Evolutionary conservation across 2,113 vertebrate genomes (phyloP).

Genomic region (Fukomys damarensis): DNA sequence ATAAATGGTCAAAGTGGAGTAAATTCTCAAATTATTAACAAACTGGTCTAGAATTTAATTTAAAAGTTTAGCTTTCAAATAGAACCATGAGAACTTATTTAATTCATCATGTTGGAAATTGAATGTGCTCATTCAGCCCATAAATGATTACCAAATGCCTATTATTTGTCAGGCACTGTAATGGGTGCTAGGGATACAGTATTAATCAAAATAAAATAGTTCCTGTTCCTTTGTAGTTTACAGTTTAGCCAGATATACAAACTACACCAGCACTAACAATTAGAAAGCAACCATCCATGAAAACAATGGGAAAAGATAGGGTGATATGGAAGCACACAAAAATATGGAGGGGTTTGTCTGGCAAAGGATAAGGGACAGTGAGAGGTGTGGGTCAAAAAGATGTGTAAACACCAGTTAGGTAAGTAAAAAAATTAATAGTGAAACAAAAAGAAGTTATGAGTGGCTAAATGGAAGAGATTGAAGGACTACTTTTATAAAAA

Average conservation of each 20-base stretch:
- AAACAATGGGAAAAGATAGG: constrained; percentile 48
- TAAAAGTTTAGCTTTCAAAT: constrained; percentile 48
- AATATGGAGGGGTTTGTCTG: background rate
- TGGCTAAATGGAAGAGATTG: background rate
- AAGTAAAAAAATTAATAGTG: background rate
- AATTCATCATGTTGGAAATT: constrained; percentile 30
- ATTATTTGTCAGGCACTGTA: constrained; percentile 41
- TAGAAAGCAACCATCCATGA: constrained; percentile 48
- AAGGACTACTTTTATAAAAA: background rate
- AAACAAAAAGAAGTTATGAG: background rate
- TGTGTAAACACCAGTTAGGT: background rate
- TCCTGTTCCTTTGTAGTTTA: constrained; percentile 48
- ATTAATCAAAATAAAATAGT: constrained; percentile 56
- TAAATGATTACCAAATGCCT: constrained; percentile 52
- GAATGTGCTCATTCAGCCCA: constrained; percentile 25
- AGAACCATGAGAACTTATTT: constrained; percentile 22
- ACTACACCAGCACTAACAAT: constrained; percentile 17
- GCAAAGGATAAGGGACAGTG: background rate
- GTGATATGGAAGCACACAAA: background rate
- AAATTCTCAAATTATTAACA: constrained; percentile 46
- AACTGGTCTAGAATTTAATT: constrained; percentile 47
- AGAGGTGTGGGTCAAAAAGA: background rate
- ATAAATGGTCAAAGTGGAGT: background rate
- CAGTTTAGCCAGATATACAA: constrained; percentile 58
- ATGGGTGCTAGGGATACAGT: constrained; percentile 30